These are phyloP conservation scores for Cyanistes caeruleus DNA, from an alignment of 2,113 vertebrate species.

Conservation along the genomic window DNA sequence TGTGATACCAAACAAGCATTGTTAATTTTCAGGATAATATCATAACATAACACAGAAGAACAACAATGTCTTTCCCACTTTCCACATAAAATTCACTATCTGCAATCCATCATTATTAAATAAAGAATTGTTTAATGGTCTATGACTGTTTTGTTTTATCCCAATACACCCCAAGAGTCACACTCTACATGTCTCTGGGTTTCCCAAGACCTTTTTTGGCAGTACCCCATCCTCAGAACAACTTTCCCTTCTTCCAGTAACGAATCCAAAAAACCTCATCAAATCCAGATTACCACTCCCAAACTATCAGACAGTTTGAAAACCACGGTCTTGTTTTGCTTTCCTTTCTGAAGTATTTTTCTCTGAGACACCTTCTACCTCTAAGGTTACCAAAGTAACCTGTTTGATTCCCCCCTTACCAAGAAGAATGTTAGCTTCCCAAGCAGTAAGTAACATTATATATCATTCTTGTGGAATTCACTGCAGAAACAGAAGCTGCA, in stretches of 20 bases:
- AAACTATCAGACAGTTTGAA: neutral
- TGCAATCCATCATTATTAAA: neutral
- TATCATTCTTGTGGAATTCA: neutral
- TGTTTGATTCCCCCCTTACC: neutral
- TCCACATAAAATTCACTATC: neutral
- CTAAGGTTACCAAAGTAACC: neutral
- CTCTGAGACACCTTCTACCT: neutral
- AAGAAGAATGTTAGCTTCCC: neutral
- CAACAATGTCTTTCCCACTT: neutral
- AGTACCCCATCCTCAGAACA: neutral
- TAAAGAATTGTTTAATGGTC: neutral
- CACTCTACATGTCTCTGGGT: accelerated
- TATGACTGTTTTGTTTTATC: neutral
- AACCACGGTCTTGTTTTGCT: neutral
- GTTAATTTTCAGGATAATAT: neutral
- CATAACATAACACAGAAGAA: neutral
- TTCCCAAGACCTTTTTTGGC: neutral
- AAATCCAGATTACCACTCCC: neutral
- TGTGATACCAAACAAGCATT: neutral
- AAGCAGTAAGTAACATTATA: neutral
- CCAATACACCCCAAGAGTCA: neutral
- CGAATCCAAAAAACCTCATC: neutral
- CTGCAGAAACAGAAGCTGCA: neutral
- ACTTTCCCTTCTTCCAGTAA: neutral
- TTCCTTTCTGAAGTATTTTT: neutral